Evolutionary conservation across 1,140 invertebrate genomes (phyloP).

Genomic region (Hestina assimilis): DNA sequence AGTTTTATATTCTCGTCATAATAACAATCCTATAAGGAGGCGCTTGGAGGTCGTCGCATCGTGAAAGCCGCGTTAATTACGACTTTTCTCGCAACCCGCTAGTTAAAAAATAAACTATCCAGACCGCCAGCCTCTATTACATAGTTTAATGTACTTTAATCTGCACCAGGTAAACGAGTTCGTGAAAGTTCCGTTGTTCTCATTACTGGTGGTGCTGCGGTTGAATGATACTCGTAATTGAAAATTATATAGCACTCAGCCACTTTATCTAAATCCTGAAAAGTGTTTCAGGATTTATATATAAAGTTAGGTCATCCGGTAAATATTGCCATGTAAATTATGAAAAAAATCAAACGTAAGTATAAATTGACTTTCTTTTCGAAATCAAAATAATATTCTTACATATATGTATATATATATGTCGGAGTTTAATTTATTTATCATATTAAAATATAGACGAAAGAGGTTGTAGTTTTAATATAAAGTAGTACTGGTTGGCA

Average conservation of each 20-base stretch:
- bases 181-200: constrained; percentile 38
- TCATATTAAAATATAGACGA: too few relatives aligned
- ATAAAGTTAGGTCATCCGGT: too few relatives aligned
- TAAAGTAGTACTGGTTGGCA: too few relatives aligned
- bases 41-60: constrained; percentile 16
- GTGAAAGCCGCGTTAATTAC: constrained; percentile 58
- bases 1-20: constrained; percentile 37
- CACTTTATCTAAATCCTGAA: too few relatives aligned
- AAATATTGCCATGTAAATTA: too few relatives aligned
- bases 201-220: constrained; percentile 26
- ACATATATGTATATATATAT: too few relatives aligned
- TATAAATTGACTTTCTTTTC: too few relatives aligned
- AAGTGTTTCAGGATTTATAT: too few relatives aligned
- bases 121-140: constrained; percentile 36
- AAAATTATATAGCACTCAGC: constrained; percentile 32
- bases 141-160: constrained; percentile 49
- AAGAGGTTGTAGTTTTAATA: too few relatives aligned
- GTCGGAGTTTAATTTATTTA: too few relatives aligned
- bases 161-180: constrained; percentile 37
- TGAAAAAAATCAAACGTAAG: too few relatives aligned
- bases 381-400: too few relatives aligned
- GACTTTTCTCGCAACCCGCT: constrained; percentile 40
- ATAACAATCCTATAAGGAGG: constrained; percentile 46
- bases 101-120: constrained; percentile 52
- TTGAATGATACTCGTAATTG: constrained; percentile 35